Evolutionary conservation across 2,888 invertebrate genomes (phyloP), one percentile per base, ranked within the genome.

Genomic region (Teinopalpus imperialis): DNA sequence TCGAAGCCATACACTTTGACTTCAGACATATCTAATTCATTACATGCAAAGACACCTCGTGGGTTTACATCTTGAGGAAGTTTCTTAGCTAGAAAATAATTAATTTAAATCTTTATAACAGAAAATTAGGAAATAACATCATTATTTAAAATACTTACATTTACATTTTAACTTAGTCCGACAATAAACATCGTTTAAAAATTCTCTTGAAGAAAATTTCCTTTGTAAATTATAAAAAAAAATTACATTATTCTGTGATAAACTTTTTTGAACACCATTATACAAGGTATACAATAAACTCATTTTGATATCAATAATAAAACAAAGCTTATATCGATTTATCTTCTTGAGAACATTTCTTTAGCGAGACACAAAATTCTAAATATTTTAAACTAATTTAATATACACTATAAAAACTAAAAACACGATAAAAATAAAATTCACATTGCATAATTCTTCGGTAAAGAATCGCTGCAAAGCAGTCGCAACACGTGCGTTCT

Each of bases 1-100:
- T 99, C 99, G 89, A 99, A 99, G 27, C 99, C 97, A 89, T 98
- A 98, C 0, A 98, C 97, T 66, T 95, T 93, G 26, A 99, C 96
- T 79, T 97, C 95, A 53, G 94, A 91, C 40, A 99, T 87, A 76
- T 98, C 95, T 45, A 98, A 88, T 71, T 98, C 98, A 86, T 99
- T 99, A 80, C 98, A 98, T 6, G 98, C 97, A 86, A 98, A 99
- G 1, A 99, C 97, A 26, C 96, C 97, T 62, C 92, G 90, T 0
- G 94, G 92, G 69, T 97, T 95, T 0, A 97, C 97, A 90, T 97
- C 94, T 67, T 93, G 92, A 2, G 97, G 97, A 18, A 96, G 79
- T 72, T 97, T 97, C 74, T 96, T 96, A 0, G 96, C 96, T 96
- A 66, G 50, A 90, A 87, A 46, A 49, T 56, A 43, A 31, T 8